phyloP scores from a whole-genome alignment of 1,140 invertebrate species.

The Procambarus clarkii region DNA sequence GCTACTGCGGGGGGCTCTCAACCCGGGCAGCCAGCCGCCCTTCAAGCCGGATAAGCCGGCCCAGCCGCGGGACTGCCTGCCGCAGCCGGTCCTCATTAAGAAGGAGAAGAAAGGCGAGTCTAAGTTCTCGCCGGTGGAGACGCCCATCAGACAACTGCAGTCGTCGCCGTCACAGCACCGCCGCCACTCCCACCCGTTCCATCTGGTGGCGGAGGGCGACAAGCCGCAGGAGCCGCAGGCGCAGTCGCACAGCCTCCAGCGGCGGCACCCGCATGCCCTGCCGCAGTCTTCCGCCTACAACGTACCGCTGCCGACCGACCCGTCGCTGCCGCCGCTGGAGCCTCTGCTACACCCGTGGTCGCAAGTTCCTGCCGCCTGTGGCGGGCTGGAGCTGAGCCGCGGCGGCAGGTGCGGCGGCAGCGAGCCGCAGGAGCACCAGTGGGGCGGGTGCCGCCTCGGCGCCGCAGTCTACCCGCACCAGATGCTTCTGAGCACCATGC shows the following conservation, averaged over 20 bases:
- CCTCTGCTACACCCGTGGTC: slow-evolving; percentile 23
- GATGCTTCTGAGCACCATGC: slow-evolving; percentile 69
- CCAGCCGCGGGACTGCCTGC: slow-evolving; percentile 19
- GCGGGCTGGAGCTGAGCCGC: no score
- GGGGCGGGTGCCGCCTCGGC: slow-evolving; percentile 2
- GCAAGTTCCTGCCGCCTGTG: neutral
- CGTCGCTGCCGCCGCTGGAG: slow-evolving; percentile 20
- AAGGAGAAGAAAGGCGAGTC: slow-evolving; percentile 42
- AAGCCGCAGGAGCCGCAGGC: slow-evolving; percentile 26
- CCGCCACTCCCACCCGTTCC: slow-evolving; percentile 70
- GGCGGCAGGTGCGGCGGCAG: neutral
- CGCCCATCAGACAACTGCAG: slow-evolving; percentile 63
- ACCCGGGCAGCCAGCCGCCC: slow-evolving; percentile 42
- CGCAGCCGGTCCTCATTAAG: slow-evolving; percentile 60
- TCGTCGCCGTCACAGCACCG: slow-evolving; percentile 67
- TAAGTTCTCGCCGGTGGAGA: slow-evolving; percentile 34
- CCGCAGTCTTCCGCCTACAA: slow-evolving; percentile 71
- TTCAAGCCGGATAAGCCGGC: neutral
- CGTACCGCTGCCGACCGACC: slow-evolving; percentile 54
- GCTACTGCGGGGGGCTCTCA: slow-evolving; percentile 69
- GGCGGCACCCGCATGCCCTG: slow-evolving; percentile 53
- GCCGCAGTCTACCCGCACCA: slow-evolving; percentile 58
- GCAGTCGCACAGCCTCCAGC: slow-evolving; percentile 58
- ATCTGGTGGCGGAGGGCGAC: slow-evolving; percentile 21
- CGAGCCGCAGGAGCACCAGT: neutral